phyloP scores from a whole-genome alignment of 2,797 vertebrate species.

The Sebastes kiyomatsui region DNA sequence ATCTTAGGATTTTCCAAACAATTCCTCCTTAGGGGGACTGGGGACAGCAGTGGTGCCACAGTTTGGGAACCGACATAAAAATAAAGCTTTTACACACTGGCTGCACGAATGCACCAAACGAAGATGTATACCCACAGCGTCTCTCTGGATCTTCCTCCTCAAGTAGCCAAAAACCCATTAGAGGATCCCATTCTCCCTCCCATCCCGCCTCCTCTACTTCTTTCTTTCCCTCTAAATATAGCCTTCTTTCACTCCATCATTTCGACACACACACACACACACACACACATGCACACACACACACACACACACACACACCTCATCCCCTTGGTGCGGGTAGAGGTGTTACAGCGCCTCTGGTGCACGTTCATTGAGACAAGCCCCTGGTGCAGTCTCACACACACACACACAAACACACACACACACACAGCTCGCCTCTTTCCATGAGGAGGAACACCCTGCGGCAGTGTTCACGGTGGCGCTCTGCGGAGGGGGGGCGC shows the following conservation, averaged over 20 bases:
- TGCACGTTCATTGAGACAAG: constrained; percentile 4
- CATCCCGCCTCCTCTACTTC: not conserved
- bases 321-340: not conserved
- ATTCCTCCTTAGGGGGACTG: not conserved
- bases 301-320: constrained; percentile 10
- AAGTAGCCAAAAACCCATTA: constrained; percentile 34
- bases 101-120: constrained; percentile 1
- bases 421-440: not conserved
- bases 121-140: not conserved
- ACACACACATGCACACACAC: too few species aligned
- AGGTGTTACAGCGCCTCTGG: constrained; percentile 8
- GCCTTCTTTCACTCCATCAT: constrained; percentile 15
- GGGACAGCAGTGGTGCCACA: not conserved
- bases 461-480: not conserved
- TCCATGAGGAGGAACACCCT: constrained; percentile 6
- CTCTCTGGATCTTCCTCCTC: not conserved
- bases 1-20: constrained; percentile 23
- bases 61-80: not conserved
- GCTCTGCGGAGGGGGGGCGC: not conserved
- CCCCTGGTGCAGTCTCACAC: constrained; percentile 7
- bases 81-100: not conserved
- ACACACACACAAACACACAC: not conserved
- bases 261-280: constrained; percentile 11
- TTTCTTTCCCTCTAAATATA: constrained; percentile 40
- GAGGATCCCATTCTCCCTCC: not conserved